Conservation (phyloP, 2,888 invertebrate species). For the Punctoribates punctum region DNA sequence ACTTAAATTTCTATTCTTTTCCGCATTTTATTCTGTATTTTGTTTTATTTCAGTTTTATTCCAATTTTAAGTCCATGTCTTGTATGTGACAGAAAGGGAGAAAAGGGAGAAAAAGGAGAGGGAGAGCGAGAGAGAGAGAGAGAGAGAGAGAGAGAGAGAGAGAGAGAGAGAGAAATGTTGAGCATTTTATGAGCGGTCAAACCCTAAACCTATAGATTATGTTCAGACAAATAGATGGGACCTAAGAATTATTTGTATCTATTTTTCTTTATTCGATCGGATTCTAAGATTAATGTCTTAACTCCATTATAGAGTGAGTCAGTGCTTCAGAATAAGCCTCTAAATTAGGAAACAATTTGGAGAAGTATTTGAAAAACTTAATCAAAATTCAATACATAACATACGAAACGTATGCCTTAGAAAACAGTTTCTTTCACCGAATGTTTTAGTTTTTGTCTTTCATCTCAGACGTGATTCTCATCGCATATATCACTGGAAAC, state of each 20-base stretch:
- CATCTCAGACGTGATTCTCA: constrained; percentile 15
- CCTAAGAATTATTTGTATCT: too few relatives aligned
- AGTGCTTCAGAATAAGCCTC: constrained; percentile 18
- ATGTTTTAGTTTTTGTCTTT: constrained; percentile 13
- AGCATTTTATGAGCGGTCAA: too few relatives aligned
- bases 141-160: too few relatives aligned
- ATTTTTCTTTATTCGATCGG: not conserved
- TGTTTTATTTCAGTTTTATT: not conserved
- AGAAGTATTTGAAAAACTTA: constrained; percentile 28
- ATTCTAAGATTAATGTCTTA: constrained; percentile 18
- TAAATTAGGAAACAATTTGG: constrained; percentile 27
- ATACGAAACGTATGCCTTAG: not conserved
- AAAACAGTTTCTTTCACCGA: not conserved
- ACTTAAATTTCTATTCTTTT: not conserved
- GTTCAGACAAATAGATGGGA: too few relatives aligned
- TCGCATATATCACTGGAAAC: constrained; percentile 6
- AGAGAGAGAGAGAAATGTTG: too few relatives aligned
- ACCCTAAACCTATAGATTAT: too few relatives aligned
- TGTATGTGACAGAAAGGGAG: not conserved
- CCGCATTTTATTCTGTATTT: not conserved
- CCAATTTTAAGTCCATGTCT: not conserved
- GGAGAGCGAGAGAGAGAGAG: too few relatives aligned
- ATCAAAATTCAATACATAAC: constrained; percentile 31
- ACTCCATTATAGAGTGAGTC: not conserved
- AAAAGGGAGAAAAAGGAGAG: too few relatives aligned